Base-by-base conservation (phyloP, 1,140 invertebrate species). In the Drosophila orena region DNA sequence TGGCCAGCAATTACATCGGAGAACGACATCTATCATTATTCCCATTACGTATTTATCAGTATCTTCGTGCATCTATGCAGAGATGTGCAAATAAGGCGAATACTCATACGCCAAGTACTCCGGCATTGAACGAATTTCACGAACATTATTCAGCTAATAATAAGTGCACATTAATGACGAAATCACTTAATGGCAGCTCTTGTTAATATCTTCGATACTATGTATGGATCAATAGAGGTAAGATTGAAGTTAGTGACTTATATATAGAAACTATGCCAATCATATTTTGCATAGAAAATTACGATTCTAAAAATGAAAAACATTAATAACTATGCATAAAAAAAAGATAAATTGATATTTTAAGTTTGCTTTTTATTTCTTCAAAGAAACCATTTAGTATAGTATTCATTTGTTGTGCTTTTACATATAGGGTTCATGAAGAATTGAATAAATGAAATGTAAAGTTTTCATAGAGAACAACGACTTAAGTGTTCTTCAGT, bases 1-100 rank as follows among this genome's bases (percentile, higher is more conserved):
- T 74, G 77, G 61, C 47, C 57, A 66, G 81, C 81, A 81, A 79
- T 86, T 86, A 88, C 56, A 58, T 59, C 59, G 66, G 60, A 58
- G 44, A 34, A 71, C 49, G 57, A 72, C 49, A 57, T 38, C 47
- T 37, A 85, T 86, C 81, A 85, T 85, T 86, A 70, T 66, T 71
- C 54, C 43, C 59, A 81, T 79, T 66, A 81, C 62, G 37, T 69
- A 56, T 22, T 62, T 62, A 52, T 37, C 53, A 42, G 27, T 59
- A 62, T 42, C 64, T 62, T 57, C 50, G 69, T 62, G 70, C 55
- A 69, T 74, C 77, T 65, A 57, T 68, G 38, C 47, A 44, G 37
- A 59, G 52, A 73, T 79, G 77, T 79, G 76, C 60, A 79, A 79
- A 79, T 79, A 50, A 73, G 55, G 24, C 37, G 37, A 61, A 15